Percentiles rank a stretch among this genome's conserved stretches.
Evolutionary conservation across 2,113 vertebrate species (phyloP).

Genomic region (Caracal caracal): DNA sequence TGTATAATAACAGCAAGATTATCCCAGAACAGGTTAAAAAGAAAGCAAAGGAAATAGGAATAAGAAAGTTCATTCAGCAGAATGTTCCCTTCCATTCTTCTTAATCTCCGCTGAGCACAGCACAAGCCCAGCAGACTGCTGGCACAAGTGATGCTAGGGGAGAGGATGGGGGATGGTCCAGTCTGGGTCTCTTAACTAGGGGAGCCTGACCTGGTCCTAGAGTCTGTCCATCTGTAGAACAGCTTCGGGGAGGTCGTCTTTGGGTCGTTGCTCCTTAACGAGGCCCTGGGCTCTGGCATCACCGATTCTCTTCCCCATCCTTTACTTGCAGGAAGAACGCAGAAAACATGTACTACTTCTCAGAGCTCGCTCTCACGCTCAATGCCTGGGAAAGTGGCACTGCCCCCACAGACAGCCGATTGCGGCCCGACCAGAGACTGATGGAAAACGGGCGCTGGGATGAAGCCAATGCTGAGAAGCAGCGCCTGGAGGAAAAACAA

Average conservation of each 20-base stretch:
- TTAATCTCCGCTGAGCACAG: background rate
- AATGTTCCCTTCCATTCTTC: background rate
- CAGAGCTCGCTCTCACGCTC: slow-evolving; percentile 93
- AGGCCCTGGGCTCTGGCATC: background rate
- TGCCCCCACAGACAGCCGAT: slow-evolving; percentile 94
- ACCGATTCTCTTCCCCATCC: background rate
- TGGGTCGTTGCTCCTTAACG: background rate
- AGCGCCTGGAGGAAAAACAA: slow-evolving; percentile 97
- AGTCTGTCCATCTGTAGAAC: background rate
- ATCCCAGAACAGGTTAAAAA: background rate
- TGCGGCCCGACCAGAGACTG: slow-evolving; percentile 94
- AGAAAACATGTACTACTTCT: slow-evolving; percentile 98
- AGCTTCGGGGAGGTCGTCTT: background rate
- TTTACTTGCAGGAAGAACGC: slow-evolving; percentile 88
- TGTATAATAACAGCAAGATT: background rate
- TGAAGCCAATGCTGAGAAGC: slow-evolving; percentile 96
- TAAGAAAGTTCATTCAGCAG: background rate
- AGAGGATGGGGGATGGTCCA: no score
- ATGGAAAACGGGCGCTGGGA: slow-evolving; percentile 98
- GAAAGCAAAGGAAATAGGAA: background rate
- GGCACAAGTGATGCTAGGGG: background rate
- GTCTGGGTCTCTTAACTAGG: background rate
- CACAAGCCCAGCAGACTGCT: background rate
- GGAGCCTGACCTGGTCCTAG: background rate
- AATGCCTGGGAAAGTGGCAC: slow-evolving; percentile 92